phyloP scores from a whole-genome alignment of 2,113 vertebrate species.

The Redunca redunca region DNA sequence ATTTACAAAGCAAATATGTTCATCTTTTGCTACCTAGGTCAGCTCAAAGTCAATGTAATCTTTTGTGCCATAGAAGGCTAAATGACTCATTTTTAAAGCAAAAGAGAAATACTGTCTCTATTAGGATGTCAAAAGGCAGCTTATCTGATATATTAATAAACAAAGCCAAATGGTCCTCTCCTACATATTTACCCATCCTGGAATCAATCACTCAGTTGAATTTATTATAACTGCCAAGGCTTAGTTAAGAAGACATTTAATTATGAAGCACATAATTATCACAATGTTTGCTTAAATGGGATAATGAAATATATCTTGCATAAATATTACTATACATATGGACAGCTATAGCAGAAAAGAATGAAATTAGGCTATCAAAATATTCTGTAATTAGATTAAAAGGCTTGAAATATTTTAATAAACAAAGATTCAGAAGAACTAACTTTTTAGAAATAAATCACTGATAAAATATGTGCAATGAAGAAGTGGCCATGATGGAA shows the following conservation, averaged over 20 bases:
- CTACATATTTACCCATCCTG: background rate
- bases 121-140: background rate
- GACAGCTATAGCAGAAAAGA: background rate
- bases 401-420: background rate
- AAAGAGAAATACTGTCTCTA: background rate
- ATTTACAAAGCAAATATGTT: slow-evolving; percentile 44
- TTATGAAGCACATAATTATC: background rate
- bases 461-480: background rate
- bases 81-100: background rate
- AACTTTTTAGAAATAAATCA: background rate
- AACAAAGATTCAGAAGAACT: background rate
- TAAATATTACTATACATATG: background rate
- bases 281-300: background rate
- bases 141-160: slow-evolving; percentile 33
- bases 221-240: background rate
- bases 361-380: slow-evolving; percentile 4
- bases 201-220: background rate
- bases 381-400: slow-evolving; percentile 1
- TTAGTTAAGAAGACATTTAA: slow-evolving; percentile 36
- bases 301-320: background rate
- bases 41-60: background rate
- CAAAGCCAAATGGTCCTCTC: background rate
- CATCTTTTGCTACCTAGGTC: background rate
- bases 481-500: background rate
- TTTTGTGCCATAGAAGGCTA: background rate